These are phyloP conservation scores for Cryptoblepharus egeriae DNA, from an alignment of 2,797 vertebrate genomes.

Conservation along the genomic window DNA sequence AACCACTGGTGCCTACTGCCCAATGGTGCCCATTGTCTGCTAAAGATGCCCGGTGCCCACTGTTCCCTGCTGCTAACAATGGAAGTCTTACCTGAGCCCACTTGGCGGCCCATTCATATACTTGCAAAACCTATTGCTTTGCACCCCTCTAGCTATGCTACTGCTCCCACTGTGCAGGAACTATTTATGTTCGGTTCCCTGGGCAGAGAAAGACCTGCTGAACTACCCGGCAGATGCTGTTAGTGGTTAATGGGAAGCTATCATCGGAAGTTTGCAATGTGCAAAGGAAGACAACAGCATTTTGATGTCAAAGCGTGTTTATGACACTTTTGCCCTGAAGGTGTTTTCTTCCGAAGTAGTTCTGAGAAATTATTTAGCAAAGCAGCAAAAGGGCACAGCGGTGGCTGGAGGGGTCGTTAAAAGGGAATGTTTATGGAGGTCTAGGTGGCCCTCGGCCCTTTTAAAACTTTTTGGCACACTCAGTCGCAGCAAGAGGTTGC, in stretches of 20 bases:
- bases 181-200: not conserved
- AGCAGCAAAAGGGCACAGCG: conserved; percentile 49
- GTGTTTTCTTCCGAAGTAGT: conserved; percentile 32
- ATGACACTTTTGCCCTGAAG: conserved; percentile 10
- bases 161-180: too few species aligned
- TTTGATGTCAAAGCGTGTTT: conserved; percentile 47
- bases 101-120: too few species aligned
- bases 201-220: not conserved
- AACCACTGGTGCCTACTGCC: too few species aligned
- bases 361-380: conserved; percentile 63
- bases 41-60: too few species aligned
- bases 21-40: too few species aligned
- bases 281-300: conserved; percentile 39
- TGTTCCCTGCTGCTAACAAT: too few species aligned
- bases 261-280: not conserved
- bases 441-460: conserved; percentile 65
- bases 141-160: too few species aligned
- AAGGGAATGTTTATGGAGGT: conserved; percentile 56
- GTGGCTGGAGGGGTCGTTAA: conserved; percentile 47
- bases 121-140: too few species aligned
- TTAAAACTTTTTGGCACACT: conserved; percentile 65
- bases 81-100: too few species aligned
- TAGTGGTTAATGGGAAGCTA: conserved; percentile 13
- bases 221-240: not conserved
- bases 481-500: conserved; percentile 39